phyloP scores from a whole-genome alignment of 2,888 invertebrate species.

The Smittia sp. region DNA sequence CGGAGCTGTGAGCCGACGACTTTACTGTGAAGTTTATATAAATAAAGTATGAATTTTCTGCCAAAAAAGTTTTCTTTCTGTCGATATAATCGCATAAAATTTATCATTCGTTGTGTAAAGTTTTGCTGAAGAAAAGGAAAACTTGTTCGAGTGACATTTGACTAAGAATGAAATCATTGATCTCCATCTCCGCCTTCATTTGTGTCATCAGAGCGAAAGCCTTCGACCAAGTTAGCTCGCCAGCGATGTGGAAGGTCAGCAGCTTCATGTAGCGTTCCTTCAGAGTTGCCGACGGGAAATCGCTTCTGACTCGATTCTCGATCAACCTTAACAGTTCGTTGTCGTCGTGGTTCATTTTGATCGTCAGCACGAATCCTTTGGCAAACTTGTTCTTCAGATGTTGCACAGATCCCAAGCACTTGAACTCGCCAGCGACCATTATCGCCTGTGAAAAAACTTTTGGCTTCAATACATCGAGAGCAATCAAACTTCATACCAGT shows the following conservation, averaged over 20 bases:
- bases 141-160: slow-evolving; percentile 81
- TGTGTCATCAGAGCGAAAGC: slow-evolving; percentile 66
- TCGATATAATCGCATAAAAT: too few species aligned
- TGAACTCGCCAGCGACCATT: slow-evolving; percentile 69
- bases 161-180: slow-evolving; percentile 76
- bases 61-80: too few species aligned
- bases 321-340: not conserved
- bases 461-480: too few species aligned
- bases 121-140: slow-evolving; percentile 65
- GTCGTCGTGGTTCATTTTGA: slow-evolving; percentile 48
- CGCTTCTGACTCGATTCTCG: slow-evolving; percentile 46
- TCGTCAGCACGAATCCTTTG: slow-evolving; percentile 56
- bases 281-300: slow-evolving; percentile 49
- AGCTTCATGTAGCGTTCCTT: slow-evolving; percentile 66
- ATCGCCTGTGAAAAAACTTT: too few species aligned
- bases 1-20: not conserved
- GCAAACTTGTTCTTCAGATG: slow-evolving; percentile 69
- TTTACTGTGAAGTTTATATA: too few species aligned
- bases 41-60: too few species aligned
- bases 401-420: slow-evolving; percentile 65
- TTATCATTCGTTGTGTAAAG: not conserved
- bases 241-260: slow-evolving; percentile 61
- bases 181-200: slow-evolving; percentile 57
- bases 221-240: slow-evolving; percentile 58
- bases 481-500: too few species aligned